Base-by-base conservation (phyloP, 2,797 vertebrate genomes). In the Lithobates pipiens region DNA sequence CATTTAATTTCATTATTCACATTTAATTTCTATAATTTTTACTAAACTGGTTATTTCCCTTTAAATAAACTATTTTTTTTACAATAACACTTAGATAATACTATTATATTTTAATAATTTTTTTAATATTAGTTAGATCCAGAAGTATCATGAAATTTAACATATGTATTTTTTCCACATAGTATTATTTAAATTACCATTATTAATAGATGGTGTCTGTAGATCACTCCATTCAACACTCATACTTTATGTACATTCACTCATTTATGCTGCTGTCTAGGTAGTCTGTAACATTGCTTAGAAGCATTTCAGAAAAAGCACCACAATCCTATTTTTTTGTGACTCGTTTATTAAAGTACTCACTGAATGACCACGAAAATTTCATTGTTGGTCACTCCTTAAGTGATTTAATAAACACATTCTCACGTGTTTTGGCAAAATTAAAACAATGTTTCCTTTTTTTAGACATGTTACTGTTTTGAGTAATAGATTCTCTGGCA, bases 261-360 rank as follows among this genome's bases (percentile, higher is more conserved):
- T 93, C 90, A 76, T 92, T 94, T 95, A 11, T 95, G 93, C 93
- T 94, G 90, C 92, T 94, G 91, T 89, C 67, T 65, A 75, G 68
- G 63, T 46, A 46, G 27, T 63, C 50, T 72, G 67, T 72, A 63
- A 8, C 63, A 39, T 77, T 67, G 4, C 34, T 82, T 36, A 34
- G n/a, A 77, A 68, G 57, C 16, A 73, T 82, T 83, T 44, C 25
- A 68, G 57, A 29, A 42, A 74, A 83, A 68, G 3, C 34, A 79
- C n/a, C 25, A 46, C 1, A 25, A 77, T 80, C 2, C 32, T 68
- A 27, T 54, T 68, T 54, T 54, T 11, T 13, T 23, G 18, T 74
- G 72, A 27, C 25, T 3, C 63, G 44, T 42, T 39, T 21, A 71
- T 39, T 73, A 74, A 82, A 81, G 72, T 15, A 63, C 54, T 63